Base-by-base conservation (phyloP, 2,797 vertebrate genomes). In the Mus caroli region DNA sequence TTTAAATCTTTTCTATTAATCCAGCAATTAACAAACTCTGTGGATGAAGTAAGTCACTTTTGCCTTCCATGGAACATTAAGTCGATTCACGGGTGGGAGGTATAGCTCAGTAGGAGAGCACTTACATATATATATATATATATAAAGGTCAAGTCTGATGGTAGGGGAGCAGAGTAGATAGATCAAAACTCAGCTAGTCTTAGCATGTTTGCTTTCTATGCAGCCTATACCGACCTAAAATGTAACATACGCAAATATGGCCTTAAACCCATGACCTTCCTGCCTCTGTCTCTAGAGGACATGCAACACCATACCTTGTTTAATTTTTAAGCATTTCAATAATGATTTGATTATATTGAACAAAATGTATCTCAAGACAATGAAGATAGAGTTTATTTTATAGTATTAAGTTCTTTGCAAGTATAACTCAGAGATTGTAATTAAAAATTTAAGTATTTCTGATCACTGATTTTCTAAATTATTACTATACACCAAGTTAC, bases 321-420 rank as follows among this genome's bases (percentile, higher is more conserved):
- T 67, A 67, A 31, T 34, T 82, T 64, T 86, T 86, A n/a, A 92
- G 26, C 43, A 95, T 90, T 82, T 97, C 85, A 90, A 94, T 67
- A 96, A 87, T 73, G 37, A 69, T 15, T 71, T 73, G n/a, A 85
- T 86, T 95, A 88, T 10, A 7, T 37, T 37, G 58, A 94, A 78
- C 73, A 94, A 89, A 90, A 46, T 75, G 60, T 40, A 22, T 54
- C 26, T 82, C 88, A 92, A 91, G 46, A 93, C 75, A n/a, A 97
- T 56, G 80, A 80, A 77, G 24, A 97, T 37, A 77, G 77, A 73
- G 19, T 71, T 50, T 88, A 69, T 73, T 94, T 82, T 86, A 83
- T 9, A 94, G 77, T 93, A 93, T 76, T 95, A 86, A 95, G 52
- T 73, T 93, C 46, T 64, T 75, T 19, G 9, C 26, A 46, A 43